These are phyloP conservation scores for Miniopterus natalensis DNA, from an alignment of 2,113 vertebrate species.

Conservation along the genomic window DNA sequence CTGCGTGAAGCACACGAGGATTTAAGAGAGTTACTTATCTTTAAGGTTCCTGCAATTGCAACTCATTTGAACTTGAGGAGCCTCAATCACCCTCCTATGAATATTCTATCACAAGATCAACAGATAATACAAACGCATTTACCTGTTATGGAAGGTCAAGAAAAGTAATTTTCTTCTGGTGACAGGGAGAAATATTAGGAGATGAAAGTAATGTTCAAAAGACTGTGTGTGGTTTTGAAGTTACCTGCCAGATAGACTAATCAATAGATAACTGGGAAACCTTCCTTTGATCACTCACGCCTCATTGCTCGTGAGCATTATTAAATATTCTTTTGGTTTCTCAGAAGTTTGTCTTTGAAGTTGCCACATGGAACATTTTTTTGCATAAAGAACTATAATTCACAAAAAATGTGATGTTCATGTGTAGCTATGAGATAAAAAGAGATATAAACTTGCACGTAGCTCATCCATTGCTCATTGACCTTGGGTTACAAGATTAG, in stretches of 20 bases:
- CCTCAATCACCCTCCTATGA: constrained; percentile 38
- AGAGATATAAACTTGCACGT: not conserved
- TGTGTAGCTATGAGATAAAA: constrained; percentile 38
- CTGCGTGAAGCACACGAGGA: not conserved
- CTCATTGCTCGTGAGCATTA: constrained; percentile 56
- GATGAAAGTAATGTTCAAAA: constrained; percentile 65
- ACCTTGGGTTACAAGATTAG: not conserved
- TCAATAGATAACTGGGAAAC: constrained; percentile 66
- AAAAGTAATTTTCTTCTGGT: constrained; percentile 65
- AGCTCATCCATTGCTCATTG: not conserved
- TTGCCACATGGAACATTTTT: constrained; percentile 66
- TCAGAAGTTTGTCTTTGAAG: constrained; percentile 68
- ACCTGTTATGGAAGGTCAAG: constrained; percentile 33
- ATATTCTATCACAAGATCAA: constrained; percentile 29
- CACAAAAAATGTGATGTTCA: constrained; percentile 37
- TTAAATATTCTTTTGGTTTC: constrained; percentile 76
- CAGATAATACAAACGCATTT: constrained; percentile 62
- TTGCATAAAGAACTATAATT: constrained; percentile 59
- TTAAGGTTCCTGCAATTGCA: constrained; percentile 13
- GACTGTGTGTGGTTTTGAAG: constrained; percentile 65
- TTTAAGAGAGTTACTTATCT: not conserved
- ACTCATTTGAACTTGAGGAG: constrained; percentile 38
- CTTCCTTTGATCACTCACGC: constrained; percentile 71
- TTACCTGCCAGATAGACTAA: constrained; percentile 61
- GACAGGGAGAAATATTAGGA: constrained; percentile 9